A percentile compares a stretch with the other conserved stretches of the same genome.
Conservation (phyloP, 35 echinoderm and acorn worm species). For the Ptychodera flava region DNA sequence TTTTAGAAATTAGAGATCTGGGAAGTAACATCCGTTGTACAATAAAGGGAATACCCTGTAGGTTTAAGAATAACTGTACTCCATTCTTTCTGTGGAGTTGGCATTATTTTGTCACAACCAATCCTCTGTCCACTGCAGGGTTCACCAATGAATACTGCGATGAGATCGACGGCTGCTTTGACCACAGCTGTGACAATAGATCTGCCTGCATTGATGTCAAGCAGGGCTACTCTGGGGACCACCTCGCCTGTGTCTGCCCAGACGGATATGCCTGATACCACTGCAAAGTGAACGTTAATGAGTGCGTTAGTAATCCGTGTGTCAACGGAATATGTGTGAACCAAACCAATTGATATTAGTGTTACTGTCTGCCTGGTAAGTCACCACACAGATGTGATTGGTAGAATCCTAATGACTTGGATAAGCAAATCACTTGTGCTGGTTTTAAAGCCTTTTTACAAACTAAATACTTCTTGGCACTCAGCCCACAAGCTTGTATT, state of each 20-base stretch:
- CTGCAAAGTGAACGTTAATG: constrained; percentile 75
- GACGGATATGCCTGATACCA: constrained; percentile 53
- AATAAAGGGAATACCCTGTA: too few species aligned
- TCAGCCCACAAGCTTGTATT: too few species aligned
- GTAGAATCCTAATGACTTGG: too few species aligned
- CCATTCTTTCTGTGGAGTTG: too few species aligned
- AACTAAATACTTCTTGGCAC: too few species aligned
- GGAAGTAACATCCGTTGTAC: too few species aligned
- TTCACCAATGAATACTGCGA: constrained; percentile 66
- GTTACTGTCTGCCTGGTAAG: constrained; percentile 48
- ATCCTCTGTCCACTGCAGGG: constrained; percentile 41
- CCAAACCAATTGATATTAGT: constrained; percentile 43
- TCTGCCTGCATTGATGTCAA: constrained; percentile 65
- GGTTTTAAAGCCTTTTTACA: too few species aligned
- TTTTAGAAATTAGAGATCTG: too few species aligned
- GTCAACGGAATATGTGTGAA: constrained; percentile 63
- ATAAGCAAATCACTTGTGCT: too few species aligned
- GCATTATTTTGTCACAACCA: too few species aligned
- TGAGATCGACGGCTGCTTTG: constrained; percentile 66
- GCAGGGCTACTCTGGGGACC: constrained; percentile 59
- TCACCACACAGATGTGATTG: too few species aligned
- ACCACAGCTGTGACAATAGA: constrained; percentile 43
- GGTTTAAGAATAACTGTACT: too few species aligned
- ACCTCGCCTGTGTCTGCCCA: constrained; percentile 69
- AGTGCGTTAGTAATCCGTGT: constrained; percentile 82